Percentiles rank a stretch among this genome's conserved stretches.
Evolutionary conservation across 2,113 vertebrate genomes (phyloP).

Genomic region (Pachyramphus minor): DNA sequence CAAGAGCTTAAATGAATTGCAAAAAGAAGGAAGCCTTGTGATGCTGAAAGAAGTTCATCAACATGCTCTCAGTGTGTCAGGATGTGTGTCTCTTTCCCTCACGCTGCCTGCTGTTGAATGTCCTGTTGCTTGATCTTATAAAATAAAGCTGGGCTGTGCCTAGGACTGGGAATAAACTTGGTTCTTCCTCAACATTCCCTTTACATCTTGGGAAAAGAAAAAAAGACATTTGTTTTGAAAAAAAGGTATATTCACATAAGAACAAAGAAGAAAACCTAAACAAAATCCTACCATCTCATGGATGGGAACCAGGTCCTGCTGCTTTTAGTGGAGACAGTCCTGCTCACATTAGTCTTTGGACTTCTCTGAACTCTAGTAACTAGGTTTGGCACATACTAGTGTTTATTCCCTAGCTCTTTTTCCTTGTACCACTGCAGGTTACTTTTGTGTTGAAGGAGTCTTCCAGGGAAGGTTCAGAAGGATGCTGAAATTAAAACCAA

Average conservation of each 20-base stretch:
- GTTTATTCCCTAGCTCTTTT: background rate
- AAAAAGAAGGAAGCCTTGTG: background rate
- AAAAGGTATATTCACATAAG: background rate
- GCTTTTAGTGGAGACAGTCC: background rate
- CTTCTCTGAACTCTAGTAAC: background rate
- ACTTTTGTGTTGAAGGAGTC: background rate
- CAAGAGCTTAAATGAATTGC: constrained; percentile 12
- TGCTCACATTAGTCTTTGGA: background rate
- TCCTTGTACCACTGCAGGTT: background rate
- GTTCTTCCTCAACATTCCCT: background rate
- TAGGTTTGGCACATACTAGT: background rate
- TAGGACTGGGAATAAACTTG: background rate
- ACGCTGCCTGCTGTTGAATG: background rate
- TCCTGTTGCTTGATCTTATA: background rate
- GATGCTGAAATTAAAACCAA: no score
- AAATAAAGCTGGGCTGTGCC: background rate
- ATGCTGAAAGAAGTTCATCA: constrained; percentile 22
- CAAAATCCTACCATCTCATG: background rate
- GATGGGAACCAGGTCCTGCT: background rate
- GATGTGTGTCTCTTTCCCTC: background rate
- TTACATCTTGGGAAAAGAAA: background rate
- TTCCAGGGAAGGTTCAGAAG: no score
- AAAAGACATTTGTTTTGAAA: background rate
- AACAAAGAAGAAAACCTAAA: background rate
- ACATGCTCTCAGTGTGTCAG: background rate